phyloP scores from a whole-genome alignment of 2,113 vertebrate species.

The Bubo bubo region DNA sequence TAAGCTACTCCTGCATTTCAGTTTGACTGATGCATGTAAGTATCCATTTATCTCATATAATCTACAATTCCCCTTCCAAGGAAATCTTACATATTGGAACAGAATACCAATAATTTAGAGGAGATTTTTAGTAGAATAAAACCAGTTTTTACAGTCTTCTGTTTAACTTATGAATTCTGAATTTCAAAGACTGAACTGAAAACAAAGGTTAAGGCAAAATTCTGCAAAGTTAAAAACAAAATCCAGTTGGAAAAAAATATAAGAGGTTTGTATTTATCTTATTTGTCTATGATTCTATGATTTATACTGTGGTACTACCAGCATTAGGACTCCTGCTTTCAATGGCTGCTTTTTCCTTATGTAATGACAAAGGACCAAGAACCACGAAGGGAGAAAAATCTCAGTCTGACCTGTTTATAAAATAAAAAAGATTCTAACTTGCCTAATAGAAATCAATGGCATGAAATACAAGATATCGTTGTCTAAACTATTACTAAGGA shows the following conservation, averaged over 20 bases:
- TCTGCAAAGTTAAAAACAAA: not conserved
- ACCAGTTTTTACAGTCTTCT: not conserved
- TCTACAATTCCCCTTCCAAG: not conserved
- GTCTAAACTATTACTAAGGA: not conserved
- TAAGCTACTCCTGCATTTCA: not conserved
- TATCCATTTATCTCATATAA: not conserved
- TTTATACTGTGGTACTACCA: not conserved
- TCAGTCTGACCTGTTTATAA: not conserved
- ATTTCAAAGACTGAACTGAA: not conserved
- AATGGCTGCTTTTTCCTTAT: not conserved
- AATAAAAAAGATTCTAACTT: not conserved
- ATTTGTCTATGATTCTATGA: not conserved
- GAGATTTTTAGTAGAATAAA: not conserved
- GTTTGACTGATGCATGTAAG: not conserved
- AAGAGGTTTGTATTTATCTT: not conserved
- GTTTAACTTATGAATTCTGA: not conserved
- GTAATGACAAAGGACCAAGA: not conserved
- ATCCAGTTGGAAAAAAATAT: not conserved
- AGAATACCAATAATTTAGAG: not conserved
- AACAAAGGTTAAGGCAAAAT: not conserved
- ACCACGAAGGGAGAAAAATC: not conserved
- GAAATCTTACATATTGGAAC: not conserved
- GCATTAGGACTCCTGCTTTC: not conserved
- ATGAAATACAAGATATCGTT: not conserved
- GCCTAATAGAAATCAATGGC: not conserved